phyloP scores from a whole-genome alignment of 2,797 vertebrate genomes.

The Acridotheres tristis region DNA sequence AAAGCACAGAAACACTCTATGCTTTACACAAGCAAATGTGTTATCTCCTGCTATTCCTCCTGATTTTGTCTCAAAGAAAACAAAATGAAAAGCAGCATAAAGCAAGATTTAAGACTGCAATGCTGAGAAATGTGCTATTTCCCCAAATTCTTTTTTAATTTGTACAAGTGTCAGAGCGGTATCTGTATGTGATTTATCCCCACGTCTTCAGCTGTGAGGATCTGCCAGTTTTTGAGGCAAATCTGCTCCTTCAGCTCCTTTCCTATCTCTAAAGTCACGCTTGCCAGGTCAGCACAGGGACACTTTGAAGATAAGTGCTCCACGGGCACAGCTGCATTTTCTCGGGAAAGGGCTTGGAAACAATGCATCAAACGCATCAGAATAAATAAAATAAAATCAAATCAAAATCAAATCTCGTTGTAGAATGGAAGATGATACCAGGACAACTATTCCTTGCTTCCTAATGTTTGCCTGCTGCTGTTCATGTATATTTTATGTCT shows the following conservation, averaged over 20 bases:
- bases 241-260: neutral
- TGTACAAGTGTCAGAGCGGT: neutral
- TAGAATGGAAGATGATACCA: neutral
- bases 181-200: neutral
- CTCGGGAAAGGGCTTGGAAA: neutral
- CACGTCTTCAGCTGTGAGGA: neutral
- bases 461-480: neutral
- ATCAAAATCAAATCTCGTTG: neutral
- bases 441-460: neutral
- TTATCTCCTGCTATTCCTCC: neutral
- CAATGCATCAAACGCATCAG: neutral
- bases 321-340: neutral
- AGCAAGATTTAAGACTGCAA: neutral
- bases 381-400: neutral
- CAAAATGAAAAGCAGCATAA: neutral
- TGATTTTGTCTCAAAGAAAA: neutral
- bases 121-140: neutral
- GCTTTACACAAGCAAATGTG: neutral
- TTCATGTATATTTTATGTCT: neutral
- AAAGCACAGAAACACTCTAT: neutral
- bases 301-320: neutral
- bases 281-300: neutral
- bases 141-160: neutral
- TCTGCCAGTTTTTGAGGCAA: neutral
- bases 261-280: neutral